Evolutionary conservation across 2,113 vertebrate species (phyloP).

Genomic region (Syngnathus scovelli): DNA sequence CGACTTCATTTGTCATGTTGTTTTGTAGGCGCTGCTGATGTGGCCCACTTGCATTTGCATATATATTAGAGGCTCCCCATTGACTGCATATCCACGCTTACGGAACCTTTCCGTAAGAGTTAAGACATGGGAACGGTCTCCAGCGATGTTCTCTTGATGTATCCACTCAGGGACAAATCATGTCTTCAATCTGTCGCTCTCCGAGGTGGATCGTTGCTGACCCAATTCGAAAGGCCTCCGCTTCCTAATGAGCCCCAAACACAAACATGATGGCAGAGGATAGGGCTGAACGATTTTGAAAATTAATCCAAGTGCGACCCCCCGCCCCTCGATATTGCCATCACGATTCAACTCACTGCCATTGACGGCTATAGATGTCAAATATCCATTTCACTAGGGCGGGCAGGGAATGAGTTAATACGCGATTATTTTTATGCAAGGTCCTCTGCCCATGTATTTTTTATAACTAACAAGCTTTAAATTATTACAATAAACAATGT

Average conservation of each 20-base stretch:
- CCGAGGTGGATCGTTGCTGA: conserved; percentile 48
- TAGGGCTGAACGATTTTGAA: too few relatives aligned
- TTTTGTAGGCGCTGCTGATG: not conserved
- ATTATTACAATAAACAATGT: too few relatives aligned
- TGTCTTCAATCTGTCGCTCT: conserved; percentile 48
- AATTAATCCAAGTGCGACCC: too few relatives aligned
- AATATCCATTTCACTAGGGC: too few relatives aligned
- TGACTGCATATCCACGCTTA: conserved; percentile 31
- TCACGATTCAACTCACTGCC: too few relatives aligned
- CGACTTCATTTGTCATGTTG: conserved; percentile 21
- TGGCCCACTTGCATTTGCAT: conserved; percentile 36
- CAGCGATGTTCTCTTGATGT: conserved; percentile 49
- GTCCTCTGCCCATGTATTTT: too few relatives aligned
- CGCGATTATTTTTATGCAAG: too few relatives aligned
- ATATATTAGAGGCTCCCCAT: conserved; percentile 31
- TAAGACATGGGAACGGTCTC: conserved; percentile 34
- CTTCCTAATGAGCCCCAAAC: conserved; percentile 60
- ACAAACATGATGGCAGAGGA: conserved; percentile 32
- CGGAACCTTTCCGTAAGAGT: conserved; percentile 47
- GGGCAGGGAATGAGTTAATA: too few relatives aligned
- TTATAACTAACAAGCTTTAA: too few relatives aligned
- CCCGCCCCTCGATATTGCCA: too few relatives aligned
- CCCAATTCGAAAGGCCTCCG: conserved; percentile 49
- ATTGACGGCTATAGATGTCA: too few relatives aligned
- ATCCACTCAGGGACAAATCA: conserved; percentile 63